Evolutionary conservation across 2,113 vertebrate species (phyloP), one percentile per base, ranked within the genome.

Genomic region (Cercopithecus mona): DNA sequence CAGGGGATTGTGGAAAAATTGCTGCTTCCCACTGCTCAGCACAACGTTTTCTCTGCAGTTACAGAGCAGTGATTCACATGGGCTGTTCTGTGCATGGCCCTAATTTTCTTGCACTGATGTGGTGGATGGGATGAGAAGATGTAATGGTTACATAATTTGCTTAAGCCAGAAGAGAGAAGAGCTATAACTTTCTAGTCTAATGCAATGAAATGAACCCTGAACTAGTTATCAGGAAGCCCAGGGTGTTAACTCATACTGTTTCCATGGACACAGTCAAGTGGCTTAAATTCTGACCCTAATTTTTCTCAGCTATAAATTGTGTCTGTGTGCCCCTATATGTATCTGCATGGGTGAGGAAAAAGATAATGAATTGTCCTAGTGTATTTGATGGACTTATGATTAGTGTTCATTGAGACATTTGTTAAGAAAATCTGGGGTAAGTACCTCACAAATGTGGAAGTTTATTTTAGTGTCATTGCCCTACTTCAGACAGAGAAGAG

Each of bases 1-100:
- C 80, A 73, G 95, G 90, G 45, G 12, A 64, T 59, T 84, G 38
- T 88, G 88, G 83, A n/a, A 48, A 81, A 11, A 16, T 0, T 68
- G 10, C 83, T 97, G 12, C 68, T 64, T 93, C 32, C 96, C 66
- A 78, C 64, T 96, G 66, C 97, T 93, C n/a, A 90, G 52, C 82
- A 73, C 93, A 93, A 50, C 10, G 30, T 90, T 91, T 97, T 87
- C 57, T 92, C 13, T 94, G 25, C 22, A 97, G 72, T 59, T 80
- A 94, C 66, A 81, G 8, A 93, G 50, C 70, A 79, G 23, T 55
- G 90, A 95, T 32, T 93, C 40, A 93, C 17, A 94, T 81, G 27
- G 72, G 7, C 55, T 52, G 2, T 50, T 93, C 92, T 90, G 20
- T 16, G 11, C 18, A 35, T 0, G 13, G 17, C 8, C 8, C 0